Evolutionary conservation across 2,113 vertebrate genomes (phyloP), one percentile per base, ranked within the genome.

Genomic region (Vulpes ferrilata): DNA sequence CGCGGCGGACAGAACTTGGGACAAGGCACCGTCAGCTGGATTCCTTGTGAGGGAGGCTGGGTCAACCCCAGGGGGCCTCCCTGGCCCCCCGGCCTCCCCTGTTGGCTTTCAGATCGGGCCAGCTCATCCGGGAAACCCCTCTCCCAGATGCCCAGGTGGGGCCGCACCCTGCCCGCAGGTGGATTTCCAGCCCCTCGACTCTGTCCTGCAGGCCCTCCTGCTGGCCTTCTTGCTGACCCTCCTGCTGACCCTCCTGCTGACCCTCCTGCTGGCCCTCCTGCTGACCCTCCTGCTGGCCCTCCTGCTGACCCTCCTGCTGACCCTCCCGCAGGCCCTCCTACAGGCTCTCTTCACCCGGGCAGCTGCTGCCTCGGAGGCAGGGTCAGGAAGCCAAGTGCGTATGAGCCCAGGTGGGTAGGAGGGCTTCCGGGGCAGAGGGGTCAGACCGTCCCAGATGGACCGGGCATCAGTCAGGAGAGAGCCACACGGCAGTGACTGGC

Each of bases 401-500:
- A 32, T 1, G 2, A n/a, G 11, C 3, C 4, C 8, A 2, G 16
- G 16, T 32, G 71, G 13, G 17, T n/a, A 57, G 64, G 1, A 19
- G 51, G n/a, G 16, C 1, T 19, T 4, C 16, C 15, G 2, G 43
- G 15, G 48, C 7, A 27, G n/a, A 17, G 6, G 48, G 10, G 53
- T 15, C 0, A 27, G 48, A 57, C 16, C 2, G 11, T 10, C 1
- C 5, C 3, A 10, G 16, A 81, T 32, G 62, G 6, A 13, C 15
- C 11, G 3, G 43, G 12, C 15, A 7, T 23, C 20, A 43, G 2
- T 22, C 9, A 35, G 15, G 22, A 53, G 30, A 82, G 23, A 51
- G 4, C 0, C 5, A 60, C 5, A 0, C 15, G 11, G 3, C 22
- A 25, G 4, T 57, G 43, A 79, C 2, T 3, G 0, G 2, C 11